Evolutionary conservation across 2,113 vertebrate species (phyloP).

Genomic region (Peromyscus maniculatus): DNA sequence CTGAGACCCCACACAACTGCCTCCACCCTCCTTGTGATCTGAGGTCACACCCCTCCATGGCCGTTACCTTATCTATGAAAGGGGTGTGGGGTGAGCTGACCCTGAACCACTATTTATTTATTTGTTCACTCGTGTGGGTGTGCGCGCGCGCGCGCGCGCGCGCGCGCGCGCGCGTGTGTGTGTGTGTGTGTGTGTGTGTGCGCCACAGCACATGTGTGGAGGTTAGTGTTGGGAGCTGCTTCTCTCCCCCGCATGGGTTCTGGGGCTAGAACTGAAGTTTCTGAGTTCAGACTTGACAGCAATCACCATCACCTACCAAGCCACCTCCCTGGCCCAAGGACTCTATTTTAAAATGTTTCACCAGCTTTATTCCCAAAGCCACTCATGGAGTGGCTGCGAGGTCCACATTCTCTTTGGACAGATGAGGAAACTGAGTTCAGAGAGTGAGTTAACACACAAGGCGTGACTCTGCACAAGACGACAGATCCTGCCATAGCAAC

Average conservation of each 20-base stretch:
- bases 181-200: neutral
- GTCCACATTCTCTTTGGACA: neutral
- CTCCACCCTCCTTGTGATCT: neutral
- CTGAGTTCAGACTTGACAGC: neutral
- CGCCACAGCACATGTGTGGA: neutral
- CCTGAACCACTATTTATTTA: neutral
- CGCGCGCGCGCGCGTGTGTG: neutral
- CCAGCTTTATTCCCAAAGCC: neutral
- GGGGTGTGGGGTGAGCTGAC: neutral
- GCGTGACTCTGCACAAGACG: neutral
- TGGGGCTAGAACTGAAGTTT: neutral
- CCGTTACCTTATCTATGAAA: neutral
- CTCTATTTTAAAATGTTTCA: neutral
- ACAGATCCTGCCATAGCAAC: neutral
- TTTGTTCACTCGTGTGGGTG: neutral
- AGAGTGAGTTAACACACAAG: neutral
- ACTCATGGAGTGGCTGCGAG: neutral
- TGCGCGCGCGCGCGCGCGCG: neutral
- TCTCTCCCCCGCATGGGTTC: neutral
- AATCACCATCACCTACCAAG: neutral
- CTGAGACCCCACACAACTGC: neutral
- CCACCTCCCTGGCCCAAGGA: neutral
- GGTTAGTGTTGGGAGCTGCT: neutral
- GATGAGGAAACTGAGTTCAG: neutral
- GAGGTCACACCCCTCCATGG: neutral